Base-by-base conservation (phyloP, 2,888 invertebrate genomes). In the Ectobius pallidus region DNA sequence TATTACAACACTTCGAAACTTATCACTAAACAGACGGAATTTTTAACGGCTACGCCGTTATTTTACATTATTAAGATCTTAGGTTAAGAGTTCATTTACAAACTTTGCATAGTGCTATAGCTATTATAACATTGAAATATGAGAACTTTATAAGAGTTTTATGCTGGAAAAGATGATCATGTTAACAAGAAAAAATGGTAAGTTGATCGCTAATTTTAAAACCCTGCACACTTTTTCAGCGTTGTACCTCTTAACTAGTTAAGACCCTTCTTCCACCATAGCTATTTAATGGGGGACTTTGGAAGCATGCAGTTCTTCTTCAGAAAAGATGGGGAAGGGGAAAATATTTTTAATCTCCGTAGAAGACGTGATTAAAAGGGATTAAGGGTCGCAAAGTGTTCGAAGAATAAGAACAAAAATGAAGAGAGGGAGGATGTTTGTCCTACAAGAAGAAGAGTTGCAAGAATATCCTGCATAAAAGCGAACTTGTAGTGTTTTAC, bases 331-430 rank as follows among this genome's bases (percentile, higher is more conserved):
- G 78, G 77, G 78, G 77, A 77, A 77, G 77, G 78, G 78, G 74
- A 76, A 78, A 75, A 74, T 79, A 79, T 81, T 69, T 71, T 81
- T 81, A 81, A 81, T 81, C 81, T 68, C 81, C 77, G 77, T 80
- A 79, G 80, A 76, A 81, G 81, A 81, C 79, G 78, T 81, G 81
- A 81, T 81, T 82, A 81, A 82, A 74, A 74, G 74, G 61, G 74
- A 71, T 74, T 71, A 74, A 69, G 55, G 68, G 55, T 62, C 42
- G 71, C 67, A 55, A 71, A 67, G 72, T 72, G 72, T 62, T 44
- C 46, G 65, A 65, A 65, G 65, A 65, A 27, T 65, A 65, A 46
- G 65, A 46, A 65, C 63, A 65, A 46, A 46, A 65, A 65, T 65
- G 42, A 62, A 22, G 46, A 9, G 72, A n/a, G 30, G 58, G 58